These are phyloP conservation scores for Oligia strigilis DNA, from an alignment of 2,888 invertebrate genomes.

Conservation along the genomic window DNA sequence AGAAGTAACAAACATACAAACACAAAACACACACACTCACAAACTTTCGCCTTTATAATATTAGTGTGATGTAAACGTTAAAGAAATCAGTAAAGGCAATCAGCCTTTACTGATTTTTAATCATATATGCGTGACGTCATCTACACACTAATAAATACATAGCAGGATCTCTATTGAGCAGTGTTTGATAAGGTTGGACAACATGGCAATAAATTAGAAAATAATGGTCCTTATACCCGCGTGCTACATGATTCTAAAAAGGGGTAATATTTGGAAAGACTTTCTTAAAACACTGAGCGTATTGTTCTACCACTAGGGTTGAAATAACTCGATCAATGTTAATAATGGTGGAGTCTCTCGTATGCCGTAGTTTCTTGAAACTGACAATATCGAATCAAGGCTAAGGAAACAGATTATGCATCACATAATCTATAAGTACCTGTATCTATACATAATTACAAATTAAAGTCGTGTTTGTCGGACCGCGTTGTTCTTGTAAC, in stretches of 20 bases:
- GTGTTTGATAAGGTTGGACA: slow-evolving; percentile 8
- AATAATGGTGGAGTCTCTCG: neutral
- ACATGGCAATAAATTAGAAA: slow-evolving; percentile 25
- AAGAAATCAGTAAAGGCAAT: no score
- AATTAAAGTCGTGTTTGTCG: neutral
- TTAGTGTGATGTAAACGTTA: no score
- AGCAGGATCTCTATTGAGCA: neutral
- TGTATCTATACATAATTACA: neutral
- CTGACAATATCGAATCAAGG: neutral
- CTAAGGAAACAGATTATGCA: neutral
- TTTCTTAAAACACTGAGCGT: neutral
- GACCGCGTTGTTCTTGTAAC: neutral
- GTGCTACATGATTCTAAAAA: slow-evolving; percentile 11
- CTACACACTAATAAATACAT: neutral
- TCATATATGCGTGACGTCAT: slow-evolving; percentile 17
- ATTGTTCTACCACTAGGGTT: neutral
- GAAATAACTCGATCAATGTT: neutral
- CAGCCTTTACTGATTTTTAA: no score
- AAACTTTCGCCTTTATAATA: no score
- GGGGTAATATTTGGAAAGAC: slow-evolving; percentile 1
- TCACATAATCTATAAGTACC: neutral
- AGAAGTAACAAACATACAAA: no score
- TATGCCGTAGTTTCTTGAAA: neutral
- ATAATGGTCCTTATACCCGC: slow-evolving; percentile 27
- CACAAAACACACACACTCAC: no score